Evolutionary conservation across 2,113 vertebrate genomes (phyloP).

Genomic region (Atlantisia rogersi): DNA sequence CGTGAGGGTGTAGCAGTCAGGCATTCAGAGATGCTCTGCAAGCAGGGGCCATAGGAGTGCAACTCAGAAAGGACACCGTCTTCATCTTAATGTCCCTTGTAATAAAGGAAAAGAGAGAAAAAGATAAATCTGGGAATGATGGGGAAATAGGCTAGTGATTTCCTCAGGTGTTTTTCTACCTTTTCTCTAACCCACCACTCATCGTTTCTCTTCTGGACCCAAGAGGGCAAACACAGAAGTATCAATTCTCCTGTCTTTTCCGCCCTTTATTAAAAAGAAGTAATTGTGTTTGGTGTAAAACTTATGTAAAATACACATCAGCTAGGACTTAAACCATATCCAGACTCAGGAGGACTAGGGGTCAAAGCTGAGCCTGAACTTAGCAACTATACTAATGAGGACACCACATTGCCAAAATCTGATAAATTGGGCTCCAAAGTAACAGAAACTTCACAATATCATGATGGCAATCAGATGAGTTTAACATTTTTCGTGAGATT

Average conservation of each 20-base stretch:
- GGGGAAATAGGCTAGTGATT: not conserved
- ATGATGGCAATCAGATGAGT: not conserved
- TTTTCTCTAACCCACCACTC: not conserved
- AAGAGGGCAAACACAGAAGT: not conserved
- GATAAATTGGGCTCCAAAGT: not conserved
- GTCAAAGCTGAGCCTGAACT: not conserved
- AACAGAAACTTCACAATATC: not conserved
- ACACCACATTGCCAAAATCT: not conserved
- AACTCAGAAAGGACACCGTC: not conserved
- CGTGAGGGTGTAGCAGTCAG: fast-evolving
- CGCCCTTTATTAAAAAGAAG: not conserved
- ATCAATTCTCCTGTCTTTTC: not conserved
- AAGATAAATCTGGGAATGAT: not conserved
- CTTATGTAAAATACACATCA: not conserved
- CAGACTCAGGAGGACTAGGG: not conserved
- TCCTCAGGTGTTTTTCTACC: not conserved
- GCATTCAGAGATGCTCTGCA: not conserved
- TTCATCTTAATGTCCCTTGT: not conserved
- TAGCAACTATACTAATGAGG: not conserved
- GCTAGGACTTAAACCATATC: not conserved
- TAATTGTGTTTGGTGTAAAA: not conserved
- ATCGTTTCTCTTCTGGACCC: not conserved
- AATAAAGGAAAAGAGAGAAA: not conserved
- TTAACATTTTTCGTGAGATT: not conserved
- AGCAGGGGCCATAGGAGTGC: not conserved